Evolutionary conservation across 1,140 invertebrate genomes (phyloP), one percentile per base, ranked within the genome.

Genomic region (Schmidtea mediterranea): DNA sequence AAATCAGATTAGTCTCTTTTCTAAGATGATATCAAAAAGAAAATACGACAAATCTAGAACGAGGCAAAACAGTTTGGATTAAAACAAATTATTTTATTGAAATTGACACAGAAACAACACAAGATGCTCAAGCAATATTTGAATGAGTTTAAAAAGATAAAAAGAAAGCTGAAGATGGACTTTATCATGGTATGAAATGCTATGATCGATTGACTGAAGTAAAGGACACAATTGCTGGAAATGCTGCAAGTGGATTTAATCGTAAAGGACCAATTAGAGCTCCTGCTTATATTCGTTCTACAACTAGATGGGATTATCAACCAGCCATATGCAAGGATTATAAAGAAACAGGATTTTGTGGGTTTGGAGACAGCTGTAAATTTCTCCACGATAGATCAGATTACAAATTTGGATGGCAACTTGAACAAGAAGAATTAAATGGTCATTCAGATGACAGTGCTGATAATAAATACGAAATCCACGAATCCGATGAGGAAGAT

Each of bases 291-390:
- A 67, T 95, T 1, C 72, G 86, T 55, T 77, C 83, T 8, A 94
- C 87, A 1, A 86, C 95, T 5, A 69, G 92, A 62, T 97, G 90
- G 90, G 92, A 98, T 65, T 98, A 97, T 66, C 87, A 94, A 59
- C 92, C 90, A 1, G 89, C 97, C 65, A 89, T 97, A 55, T 98
- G 92, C 68, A 98, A 98, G 68, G 92, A 98, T 69, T 98, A 87
- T 59, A 98, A 98, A 63, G 92, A 98, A 67, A 98, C 92, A 23
- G 92, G 90, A 2, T 97, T 84, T 67, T 97, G 90, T 73, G 89
- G 87, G 2, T 97, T 97, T 71, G 90, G 90, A 63, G 87, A 95
- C 56, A 87, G 81, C 49, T 97, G 90, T 70, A 97, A 94, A 62
- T 98, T 97, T 67, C 68, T 97, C 47, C 90, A 97, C 63, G 90